Conservation (phyloP, 2,797 vertebrate species). For the Cynopterus sphinx region DNA sequence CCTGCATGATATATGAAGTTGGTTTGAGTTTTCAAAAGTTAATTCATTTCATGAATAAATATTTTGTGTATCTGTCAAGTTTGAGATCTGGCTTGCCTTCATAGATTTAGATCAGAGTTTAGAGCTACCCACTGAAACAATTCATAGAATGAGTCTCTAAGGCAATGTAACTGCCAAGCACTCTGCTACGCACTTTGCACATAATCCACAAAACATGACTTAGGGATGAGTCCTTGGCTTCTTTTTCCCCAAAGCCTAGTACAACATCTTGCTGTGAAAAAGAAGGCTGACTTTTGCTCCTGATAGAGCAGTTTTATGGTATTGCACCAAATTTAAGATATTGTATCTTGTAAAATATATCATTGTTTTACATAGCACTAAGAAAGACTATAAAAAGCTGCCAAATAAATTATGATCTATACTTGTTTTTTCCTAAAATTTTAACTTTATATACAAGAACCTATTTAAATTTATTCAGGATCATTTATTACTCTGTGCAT, state of each 20-base stretch:
- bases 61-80: background rate
- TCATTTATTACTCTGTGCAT: background rate
- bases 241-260: conserved; percentile 27
- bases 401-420: conserved; percentile 18
- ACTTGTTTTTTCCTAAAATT: conserved; percentile 24
- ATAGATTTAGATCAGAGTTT: background rate
- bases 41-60: background rate
- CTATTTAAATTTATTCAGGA: background rate
- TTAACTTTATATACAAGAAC: conserved; percentile 5
- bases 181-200: background rate
- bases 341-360: conserved; percentile 35
- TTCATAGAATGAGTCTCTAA: background rate
- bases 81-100: background rate
- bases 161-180: background rate
- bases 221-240: background rate
- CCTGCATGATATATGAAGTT: background rate
- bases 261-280: background rate
- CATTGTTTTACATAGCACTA: conserved; percentile 37
- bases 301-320: background rate
- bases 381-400: conserved; percentile 25
- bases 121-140: background rate
- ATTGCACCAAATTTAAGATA: conserved; percentile 51
- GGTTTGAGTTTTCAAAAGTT: conserved; percentile 12
- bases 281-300: background rate
- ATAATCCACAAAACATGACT: conserved; percentile 3